Evolutionary conservation across 2,113 vertebrate species (phyloP).

Genomic region (Chlorodrepanis virens): DNA sequence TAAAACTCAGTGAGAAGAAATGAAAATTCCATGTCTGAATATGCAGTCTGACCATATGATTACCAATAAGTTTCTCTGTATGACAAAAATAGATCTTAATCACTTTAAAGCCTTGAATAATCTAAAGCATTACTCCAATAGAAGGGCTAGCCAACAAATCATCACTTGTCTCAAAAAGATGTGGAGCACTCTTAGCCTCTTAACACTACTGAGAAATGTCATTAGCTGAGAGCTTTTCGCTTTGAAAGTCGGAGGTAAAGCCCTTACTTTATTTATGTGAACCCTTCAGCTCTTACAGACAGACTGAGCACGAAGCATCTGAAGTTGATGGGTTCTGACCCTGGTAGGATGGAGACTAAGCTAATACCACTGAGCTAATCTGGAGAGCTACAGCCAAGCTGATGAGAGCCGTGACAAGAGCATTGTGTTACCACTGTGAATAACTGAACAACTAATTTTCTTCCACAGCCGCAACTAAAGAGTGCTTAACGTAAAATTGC

Average conservation of each 20-base stretch:
- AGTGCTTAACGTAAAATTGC: not conserved
- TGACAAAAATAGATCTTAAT: constrained; percentile 16
- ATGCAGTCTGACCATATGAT: constrained; percentile 44
- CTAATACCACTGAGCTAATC: not conserved
- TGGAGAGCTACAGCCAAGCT: not conserved
- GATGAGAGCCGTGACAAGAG: not conserved
- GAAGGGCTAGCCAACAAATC: constrained; percentile 13
- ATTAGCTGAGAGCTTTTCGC: not conserved
- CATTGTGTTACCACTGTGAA: not conserved
- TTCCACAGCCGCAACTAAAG: not conserved
- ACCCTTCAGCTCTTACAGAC: not conserved
- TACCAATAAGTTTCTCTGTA: not conserved
- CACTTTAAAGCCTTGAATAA: constrained; percentile 14
- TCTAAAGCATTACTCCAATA: not conserved
- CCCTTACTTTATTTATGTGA: not conserved
- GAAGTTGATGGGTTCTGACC: not conserved
- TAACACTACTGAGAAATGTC: not conserved
- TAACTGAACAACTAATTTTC: not conserved
- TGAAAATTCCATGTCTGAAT: constrained; percentile 44
- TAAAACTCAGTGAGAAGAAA: constrained; percentile 43
- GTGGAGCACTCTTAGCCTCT: not conserved
- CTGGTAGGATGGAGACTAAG: not conserved
- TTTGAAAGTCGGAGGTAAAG: constrained; percentile 43
- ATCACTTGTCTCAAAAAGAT: not conserved
- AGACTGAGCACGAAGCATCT: not conserved